These are phyloP conservation scores for Halcyon senegalensis DNA, from an alignment of 2,113 vertebrate genomes.

Conservation along the genomic window DNA sequence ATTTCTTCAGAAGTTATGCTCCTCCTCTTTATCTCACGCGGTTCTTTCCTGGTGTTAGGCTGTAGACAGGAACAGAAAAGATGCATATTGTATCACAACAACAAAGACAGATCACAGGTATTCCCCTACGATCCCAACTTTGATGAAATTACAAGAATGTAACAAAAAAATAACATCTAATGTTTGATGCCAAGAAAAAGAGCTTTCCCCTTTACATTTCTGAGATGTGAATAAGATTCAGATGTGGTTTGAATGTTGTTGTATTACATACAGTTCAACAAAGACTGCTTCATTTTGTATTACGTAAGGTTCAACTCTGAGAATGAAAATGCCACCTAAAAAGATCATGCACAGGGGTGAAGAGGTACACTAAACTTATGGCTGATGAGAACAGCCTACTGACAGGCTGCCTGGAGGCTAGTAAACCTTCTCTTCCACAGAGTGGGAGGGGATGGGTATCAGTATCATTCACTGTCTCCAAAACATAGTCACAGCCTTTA, in stretches of 20 bases:
- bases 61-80: not conserved
- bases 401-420: not conserved
- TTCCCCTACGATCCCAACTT: not conserved
- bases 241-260: conserved; percentile 23
- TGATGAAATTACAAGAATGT: not conserved
- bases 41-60: not conserved
- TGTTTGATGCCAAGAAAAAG: conserved; percentile 20
- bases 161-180: not conserved
- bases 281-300: conserved; percentile 10
- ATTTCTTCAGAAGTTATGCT: conserved; percentile 35
- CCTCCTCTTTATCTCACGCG: conserved; percentile 20
- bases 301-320: not conserved
- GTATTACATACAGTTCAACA: not conserved
- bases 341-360: not conserved
- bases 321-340: conserved; percentile 33
- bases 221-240: conserved; percentile 41
- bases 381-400: not conserved
- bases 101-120: not conserved
- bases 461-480: not conserved
- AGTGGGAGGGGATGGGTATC: not conserved
- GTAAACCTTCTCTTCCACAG: not conserved
- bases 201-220: conserved; percentile 28
- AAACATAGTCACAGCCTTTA: not conserved
- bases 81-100: not conserved
- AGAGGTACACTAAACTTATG: not conserved